Base-by-base conservation (phyloP, 1,140 invertebrate genomes). In the Sminthurides bifidus region DNA sequence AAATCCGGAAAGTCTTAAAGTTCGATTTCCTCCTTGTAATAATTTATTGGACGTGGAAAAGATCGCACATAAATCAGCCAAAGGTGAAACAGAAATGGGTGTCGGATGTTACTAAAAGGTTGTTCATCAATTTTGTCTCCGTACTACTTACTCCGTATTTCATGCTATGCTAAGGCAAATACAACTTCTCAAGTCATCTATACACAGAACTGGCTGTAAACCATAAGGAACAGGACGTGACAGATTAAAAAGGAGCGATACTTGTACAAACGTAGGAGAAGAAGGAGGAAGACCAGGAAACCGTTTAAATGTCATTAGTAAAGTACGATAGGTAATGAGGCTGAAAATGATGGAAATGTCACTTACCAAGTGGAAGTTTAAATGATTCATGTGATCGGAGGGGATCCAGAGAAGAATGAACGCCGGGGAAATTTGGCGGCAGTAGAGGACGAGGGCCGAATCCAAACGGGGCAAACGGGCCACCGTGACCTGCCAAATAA, bases 281-380 rank as follows among this genome's bases (percentile, higher is more conserved):
- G 30, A 49, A 21, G 33, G 21, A n/a, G 27, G n/a, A 10, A 49
- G 23, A 31, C 3, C 10, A 15, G 26, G 21, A 19, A 12, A 15
- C 33, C 12, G 4, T 31, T 30, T 21, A 53, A 53, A 53, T 44
- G 52, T 53, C 52, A 53, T 43, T 53, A 35, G 17, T 43, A 26
- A 53, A 44, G 41, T 26, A 43, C 44, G 37, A 30, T 14, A 52
- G 50, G 31, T 58, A 56, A 62, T 58, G 60, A 61, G 30, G 56
- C 56, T 33, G 31, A 27, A 61, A 61, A 61, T 55, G 60, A 58
- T 44, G 10, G 21, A 58, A 61, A 57, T 61, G 52, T 56, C 56
- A 57, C 46, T 54, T 64, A 64, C 62, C 62, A 0, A 64, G 56
- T 17, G 62, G 62, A 45, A 58, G 57, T 53, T 60, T 60, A 35